Evolutionary conservation across 2,888 invertebrate species (phyloP), one percentile per base, ranked within the genome.

Genomic region (Drosophila infuscata): DNA sequence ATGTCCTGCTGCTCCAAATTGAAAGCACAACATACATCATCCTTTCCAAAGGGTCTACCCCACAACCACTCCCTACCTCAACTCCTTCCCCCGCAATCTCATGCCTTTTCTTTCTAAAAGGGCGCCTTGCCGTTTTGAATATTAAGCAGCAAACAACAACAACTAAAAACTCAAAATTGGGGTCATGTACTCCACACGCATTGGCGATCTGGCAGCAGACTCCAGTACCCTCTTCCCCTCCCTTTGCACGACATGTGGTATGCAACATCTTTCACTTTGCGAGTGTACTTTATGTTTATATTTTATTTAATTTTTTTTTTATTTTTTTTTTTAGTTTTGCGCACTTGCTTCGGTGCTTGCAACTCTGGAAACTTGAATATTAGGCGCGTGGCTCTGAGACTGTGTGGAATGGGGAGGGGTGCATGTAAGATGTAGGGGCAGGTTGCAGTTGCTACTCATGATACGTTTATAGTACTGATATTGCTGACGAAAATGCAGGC

Each of bases 1-100:
- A 92, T 92, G 91, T 92, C 92, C 92, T 91, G 90, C 87, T 91
- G 90, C 91, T 91, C 91, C 91, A 91, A 91, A 91, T 90, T 87
- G 91, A 90, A 89, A 83, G 89, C 85, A 75, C 83, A 85, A 85
- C 90, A 91, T 89, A 82, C 89, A 91, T 91, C 90, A 90, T 90
- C 83, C 85, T 81, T 68, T 70, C 81, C 64, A 75, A 78, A 57
- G 56, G 48, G 58, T 29, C 29, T 46, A 46, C 25, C 46, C 46
- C 46, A 46, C 25, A 29, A 25, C 46, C 15, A 25, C 29, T n/a
- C 33, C 66, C 66, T 63, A 25, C 8, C 46, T 4, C 8, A 46
- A 46, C 49, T 30, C 43, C 25, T 43, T 17, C 8, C 32, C 38
- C 17, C 43, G 17, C 25, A 46, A 2, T 7, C 20, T 9, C 20